phyloP scores from a whole-genome alignment of 2,797 vertebrate species.

The Loriculus beryllinus region DNA sequence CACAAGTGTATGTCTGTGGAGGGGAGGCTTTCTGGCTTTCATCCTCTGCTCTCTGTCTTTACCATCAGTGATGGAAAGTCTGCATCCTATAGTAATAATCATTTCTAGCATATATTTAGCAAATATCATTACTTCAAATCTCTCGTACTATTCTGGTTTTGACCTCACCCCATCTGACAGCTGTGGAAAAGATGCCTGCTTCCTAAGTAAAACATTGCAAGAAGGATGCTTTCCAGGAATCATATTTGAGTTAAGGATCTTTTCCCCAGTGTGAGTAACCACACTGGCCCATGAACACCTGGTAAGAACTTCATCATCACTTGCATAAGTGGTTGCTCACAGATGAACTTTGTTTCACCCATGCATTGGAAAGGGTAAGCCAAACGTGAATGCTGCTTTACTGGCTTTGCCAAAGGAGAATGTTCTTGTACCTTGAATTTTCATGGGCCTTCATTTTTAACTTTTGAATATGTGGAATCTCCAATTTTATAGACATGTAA shows the following conservation, averaged over 20 bases:
- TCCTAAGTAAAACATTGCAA: not conserved
- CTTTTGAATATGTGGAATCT: not conserved
- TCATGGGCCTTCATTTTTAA: not conserved
- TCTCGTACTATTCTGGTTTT: not conserved
- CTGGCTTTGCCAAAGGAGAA: not conserved
- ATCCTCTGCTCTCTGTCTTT: not conserved
- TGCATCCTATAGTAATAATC: conserved; percentile 29
- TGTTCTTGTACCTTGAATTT: not conserved
- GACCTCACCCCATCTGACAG: conserved; percentile 10
- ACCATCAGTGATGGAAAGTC: not conserved
- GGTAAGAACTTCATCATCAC: not conserved
- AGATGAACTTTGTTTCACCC: not conserved
- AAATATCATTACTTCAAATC: conserved; percentile 30
- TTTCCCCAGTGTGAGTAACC: not conserved
- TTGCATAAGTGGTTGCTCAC: not conserved
- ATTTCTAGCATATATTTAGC: conserved; percentile 17
- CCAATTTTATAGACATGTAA: not conserved
- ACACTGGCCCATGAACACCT: not conserved
- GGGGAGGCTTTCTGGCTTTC: not conserved
- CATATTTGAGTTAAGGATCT: not conserved
- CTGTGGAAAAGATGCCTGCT: not conserved
- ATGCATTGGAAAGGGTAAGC: not conserved
- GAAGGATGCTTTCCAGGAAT: not conserved
- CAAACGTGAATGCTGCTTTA: not conserved
- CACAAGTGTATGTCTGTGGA: not conserved